A percentile compares a stretch with the other conserved stretches of the same genome.
These are phyloP conservation scores for Empidonax alnorum DNA, from an alignment of 2,113 vertebrate species.

Conservation along the genomic window DNA sequence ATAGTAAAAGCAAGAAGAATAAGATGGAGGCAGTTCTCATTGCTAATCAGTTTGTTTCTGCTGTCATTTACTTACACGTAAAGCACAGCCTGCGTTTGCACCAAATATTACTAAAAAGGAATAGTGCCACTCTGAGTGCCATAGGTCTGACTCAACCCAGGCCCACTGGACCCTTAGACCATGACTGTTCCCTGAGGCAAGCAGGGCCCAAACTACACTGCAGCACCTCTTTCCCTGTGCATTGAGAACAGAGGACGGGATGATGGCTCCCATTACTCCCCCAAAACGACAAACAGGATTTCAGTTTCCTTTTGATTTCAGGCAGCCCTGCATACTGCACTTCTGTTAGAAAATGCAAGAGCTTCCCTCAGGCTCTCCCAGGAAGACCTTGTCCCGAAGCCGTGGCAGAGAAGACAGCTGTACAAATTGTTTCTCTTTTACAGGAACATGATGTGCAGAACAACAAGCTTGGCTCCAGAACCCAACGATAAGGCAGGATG, in stretches of 20 bases:
- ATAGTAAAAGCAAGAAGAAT: neutral
- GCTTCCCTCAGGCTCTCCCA: neutral
- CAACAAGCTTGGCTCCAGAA: neutral
- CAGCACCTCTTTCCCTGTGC: neutral
- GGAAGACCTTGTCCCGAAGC: neutral
- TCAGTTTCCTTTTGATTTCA: neutral
- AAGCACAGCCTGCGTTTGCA: neutral
- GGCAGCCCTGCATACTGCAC: neutral
- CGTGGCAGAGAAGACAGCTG: neutral
- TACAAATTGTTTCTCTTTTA: neutral
- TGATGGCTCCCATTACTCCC: neutral
- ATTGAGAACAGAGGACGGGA: neutral
- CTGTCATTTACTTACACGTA: neutral
- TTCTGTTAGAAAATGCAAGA: neutral
- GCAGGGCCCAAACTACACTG: neutral
- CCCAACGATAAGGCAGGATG: neutral
- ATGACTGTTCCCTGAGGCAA: neutral
- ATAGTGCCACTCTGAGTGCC: neutral
- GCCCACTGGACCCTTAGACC: neutral
- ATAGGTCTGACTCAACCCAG: neutral
- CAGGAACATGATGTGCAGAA: neutral
- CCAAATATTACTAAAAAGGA: neutral
- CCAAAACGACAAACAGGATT: fast-evolving
- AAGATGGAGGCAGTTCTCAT: neutral
- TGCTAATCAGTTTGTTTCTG: neutral